These are phyloP conservation scores for Danio jaintianensis DNA, from an alignment of 2,797 vertebrate genomes.

Conservation along the genomic window DNA sequence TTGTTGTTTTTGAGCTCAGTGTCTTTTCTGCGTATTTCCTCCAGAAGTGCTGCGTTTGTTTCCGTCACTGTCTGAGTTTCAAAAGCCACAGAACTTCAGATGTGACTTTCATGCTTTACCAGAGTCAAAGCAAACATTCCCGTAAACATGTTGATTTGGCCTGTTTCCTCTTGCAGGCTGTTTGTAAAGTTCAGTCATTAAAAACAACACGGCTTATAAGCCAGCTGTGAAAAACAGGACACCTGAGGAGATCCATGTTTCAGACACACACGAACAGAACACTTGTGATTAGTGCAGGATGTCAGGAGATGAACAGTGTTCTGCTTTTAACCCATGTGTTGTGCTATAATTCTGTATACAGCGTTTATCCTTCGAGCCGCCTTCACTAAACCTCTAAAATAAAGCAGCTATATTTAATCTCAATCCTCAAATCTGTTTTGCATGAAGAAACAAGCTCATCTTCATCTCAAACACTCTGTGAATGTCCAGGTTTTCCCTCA, in stretches of 20 bases:
- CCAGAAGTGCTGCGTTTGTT: neutral
- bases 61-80: neutral
- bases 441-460: too few relatives aligned
- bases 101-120: neutral
- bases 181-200: neutral
- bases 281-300: too few relatives aligned
- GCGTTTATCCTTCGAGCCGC: too few relatives aligned
- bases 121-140: neutral
- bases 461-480: too few relatives aligned
- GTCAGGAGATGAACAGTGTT: too few relatives aligned
- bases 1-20: neutral
- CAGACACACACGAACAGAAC: too few relatives aligned
- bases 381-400: too few relatives aligned
- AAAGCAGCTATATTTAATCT: too few relatives aligned
- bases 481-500: too few relatives aligned
- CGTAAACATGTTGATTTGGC: neutral
- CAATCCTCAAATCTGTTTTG: too few relatives aligned
- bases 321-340: too few relatives aligned
- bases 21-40: constrained; percentile 23
- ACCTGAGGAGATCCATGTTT: neutral
- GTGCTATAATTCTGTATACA: too few relatives aligned
- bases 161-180: neutral
- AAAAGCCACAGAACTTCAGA: constrained; percentile 19
- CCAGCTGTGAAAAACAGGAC: neutral
- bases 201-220: neutral